A percentile compares a stretch with the other conserved stretches of the same genome.
These are phyloP conservation scores for Crocallis elinguaria DNA, from an alignment of 2,888 invertebrate species.

Conservation along the genomic window DNA sequence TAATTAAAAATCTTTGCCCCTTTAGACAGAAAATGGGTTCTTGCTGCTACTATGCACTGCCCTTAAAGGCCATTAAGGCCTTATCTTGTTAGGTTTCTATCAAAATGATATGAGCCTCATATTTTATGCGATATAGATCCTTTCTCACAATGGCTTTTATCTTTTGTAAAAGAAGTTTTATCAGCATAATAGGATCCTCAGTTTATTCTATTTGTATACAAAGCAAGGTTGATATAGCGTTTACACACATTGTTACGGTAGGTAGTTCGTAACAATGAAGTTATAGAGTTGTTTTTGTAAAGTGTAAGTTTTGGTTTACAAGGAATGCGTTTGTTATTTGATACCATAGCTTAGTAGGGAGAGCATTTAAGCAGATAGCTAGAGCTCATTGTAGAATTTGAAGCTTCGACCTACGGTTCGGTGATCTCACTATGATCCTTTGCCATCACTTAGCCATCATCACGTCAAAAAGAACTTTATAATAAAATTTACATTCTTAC, in stretches of 20 bases:
- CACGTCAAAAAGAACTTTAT: no score
- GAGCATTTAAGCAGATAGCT: no score
- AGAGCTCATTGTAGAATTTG: no score
- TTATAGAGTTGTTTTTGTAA: slow-evolving; percentile 15
- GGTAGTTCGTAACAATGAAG: slow-evolving; percentile 15
- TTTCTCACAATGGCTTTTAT: slow-evolving; percentile 31
- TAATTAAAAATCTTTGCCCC: no score
- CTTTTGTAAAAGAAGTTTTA: slow-evolving; percentile 28
- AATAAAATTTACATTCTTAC: no score
- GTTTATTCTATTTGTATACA: slow-evolving; percentile 30
- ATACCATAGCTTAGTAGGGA: no score
- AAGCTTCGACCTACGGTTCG: no score
- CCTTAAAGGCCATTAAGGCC: slow-evolving; percentile 11
- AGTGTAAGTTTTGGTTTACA: no score
- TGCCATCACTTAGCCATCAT: no score
- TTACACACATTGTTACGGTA: slow-evolving; percentile 11
- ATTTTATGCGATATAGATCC: slow-evolving; percentile 29
- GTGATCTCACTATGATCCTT: no score
- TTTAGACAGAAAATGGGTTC: neutral
- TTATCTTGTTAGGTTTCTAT: slow-evolving; percentile 15
- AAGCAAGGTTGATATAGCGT: slow-evolving; percentile 20
- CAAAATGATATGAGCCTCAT: slow-evolving; percentile 20
- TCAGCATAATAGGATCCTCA: slow-evolving; percentile 29
- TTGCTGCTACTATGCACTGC: neutral
- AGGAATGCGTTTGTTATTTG: no score